phyloP scores from a whole-genome alignment of 2,888 invertebrate genomes.

The Sepioteuthis lessoniana region DNA sequence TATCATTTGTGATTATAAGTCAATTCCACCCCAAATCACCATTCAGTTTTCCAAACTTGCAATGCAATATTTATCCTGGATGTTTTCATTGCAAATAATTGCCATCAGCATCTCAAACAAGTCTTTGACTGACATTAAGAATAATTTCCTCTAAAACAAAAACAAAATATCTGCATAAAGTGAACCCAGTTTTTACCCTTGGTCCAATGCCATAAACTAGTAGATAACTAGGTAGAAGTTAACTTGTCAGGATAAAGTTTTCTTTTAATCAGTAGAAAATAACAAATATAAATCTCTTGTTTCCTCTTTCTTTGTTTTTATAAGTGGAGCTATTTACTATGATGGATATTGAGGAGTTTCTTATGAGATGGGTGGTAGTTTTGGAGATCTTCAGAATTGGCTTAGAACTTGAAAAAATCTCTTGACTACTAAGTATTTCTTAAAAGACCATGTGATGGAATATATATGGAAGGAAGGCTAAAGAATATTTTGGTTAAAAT shows the following conservation, averaged over 20 bases:
- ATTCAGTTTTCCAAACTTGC: neutral
- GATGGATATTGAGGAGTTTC: too few relatives aligned
- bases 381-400: too few relatives aligned
- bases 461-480: too few relatives aligned
- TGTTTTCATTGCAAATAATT: neutral
- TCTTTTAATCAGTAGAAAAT: neutral
- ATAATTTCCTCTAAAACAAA: neutral
- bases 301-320: neutral
- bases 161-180: too few relatives aligned
- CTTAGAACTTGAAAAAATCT: too few relatives aligned
- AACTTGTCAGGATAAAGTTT: neutral
- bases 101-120: neutral
- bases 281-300: neutral
- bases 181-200: too few relatives aligned
- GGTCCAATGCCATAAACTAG: too few relatives aligned
- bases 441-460: too few relatives aligned
- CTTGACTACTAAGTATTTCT: too few relatives aligned
- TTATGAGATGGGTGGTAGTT: too few relatives aligned
- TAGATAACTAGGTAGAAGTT: too few relatives aligned
- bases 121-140: neutral
- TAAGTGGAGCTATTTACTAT: neutral
- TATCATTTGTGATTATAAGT: neutral
- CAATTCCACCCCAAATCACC: constrained; percentile 15
- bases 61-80: neutral
- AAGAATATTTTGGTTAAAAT: too few relatives aligned